Evolutionary conservation across 2,888 invertebrate species (phyloP), one percentile per base, ranked within the genome.

Genomic region (Aquatica leii): DNA sequence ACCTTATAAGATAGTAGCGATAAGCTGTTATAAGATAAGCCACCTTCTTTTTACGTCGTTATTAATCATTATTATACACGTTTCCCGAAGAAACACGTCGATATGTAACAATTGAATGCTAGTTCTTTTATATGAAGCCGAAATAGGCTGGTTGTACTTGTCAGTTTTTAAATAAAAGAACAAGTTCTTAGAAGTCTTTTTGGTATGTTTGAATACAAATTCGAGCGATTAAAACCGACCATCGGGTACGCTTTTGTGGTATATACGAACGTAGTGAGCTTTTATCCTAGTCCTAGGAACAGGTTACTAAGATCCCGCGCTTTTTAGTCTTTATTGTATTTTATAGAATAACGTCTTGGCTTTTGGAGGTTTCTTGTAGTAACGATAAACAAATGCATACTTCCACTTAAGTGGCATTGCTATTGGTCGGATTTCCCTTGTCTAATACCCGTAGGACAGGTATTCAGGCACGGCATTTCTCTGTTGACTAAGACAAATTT

Each of bases 141-240:
- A 51, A 51, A 51, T 34, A 15, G 53, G 40, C 18, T 17, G 37
- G 40, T 17, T 46, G 18, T 46, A 53, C 53, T 4, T 50, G 20
- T 50, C 21, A 55, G 52, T 65, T 65, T 57, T 46, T 57, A 65
- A 59, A 46, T 60, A 52, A 65, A 65, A 53, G 61, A 58, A 61
- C 55, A 61, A 24, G 41, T 65, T 65, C 65, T 37, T 46, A 62
- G 58, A 62, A 65, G 18, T 50, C 51, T 58, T 52, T 62, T 62
- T 35, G 40, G 65, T 58, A 41, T 58, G 55, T 52, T 65, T 50
- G 61, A 61, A 65, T 50, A 58, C 58, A 53, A 50, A 60, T 59
- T 52, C 35, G 54, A 58, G 58, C 61, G 57, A 65, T 65, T 65
- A 58, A 58, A 62, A 65, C 54, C 65, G 43, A 65, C 61, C 49